Evolutionary conservation across 2,797 vertebrate genomes (phyloP).

Genomic region (Muraenolepis orangiensis): DNA sequence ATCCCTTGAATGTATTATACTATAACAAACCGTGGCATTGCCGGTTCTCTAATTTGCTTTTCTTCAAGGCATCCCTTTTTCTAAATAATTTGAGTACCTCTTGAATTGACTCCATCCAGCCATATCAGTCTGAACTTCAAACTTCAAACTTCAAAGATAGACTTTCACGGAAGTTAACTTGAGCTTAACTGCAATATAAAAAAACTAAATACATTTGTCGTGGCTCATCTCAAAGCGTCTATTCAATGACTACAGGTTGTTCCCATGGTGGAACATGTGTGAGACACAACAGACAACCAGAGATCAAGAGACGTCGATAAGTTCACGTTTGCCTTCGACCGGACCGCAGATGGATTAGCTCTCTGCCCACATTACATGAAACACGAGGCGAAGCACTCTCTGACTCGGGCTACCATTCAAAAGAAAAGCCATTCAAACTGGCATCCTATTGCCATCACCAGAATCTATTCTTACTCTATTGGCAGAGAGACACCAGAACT

Average conservation of each 20-base stretch:
- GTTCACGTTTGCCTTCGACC: background rate
- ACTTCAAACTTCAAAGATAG: too few relatives aligned
- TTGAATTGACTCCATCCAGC: background rate
- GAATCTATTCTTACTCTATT: constrained; percentile 21
- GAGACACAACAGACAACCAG: background rate
- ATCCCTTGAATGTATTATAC: background rate
- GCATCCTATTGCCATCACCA: constrained; percentile 24
- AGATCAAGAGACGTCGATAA: constrained; percentile 4
- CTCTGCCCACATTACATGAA: constrained; percentile 22
- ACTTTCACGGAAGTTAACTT: background rate
- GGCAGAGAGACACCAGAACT: background rate
- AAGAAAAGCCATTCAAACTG: constrained; percentile 30
- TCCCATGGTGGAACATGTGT: background rate
- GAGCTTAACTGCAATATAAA: background rate
- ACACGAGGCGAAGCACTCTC: constrained; percentile 12
- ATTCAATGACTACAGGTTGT: background rate
- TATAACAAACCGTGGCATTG: background rate
- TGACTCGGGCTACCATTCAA: constrained; percentile 12
- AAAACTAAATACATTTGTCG: background rate
- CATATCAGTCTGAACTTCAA: too few relatives aligned
- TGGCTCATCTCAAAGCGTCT: background rate
- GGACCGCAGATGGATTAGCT: constrained; percentile 5
- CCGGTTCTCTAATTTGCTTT: background rate
- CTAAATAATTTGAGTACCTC: background rate
- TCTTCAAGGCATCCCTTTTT: background rate